Base-by-base conservation (phyloP, 2,797 vertebrate species). In the Phoebastria nigripes region DNA sequence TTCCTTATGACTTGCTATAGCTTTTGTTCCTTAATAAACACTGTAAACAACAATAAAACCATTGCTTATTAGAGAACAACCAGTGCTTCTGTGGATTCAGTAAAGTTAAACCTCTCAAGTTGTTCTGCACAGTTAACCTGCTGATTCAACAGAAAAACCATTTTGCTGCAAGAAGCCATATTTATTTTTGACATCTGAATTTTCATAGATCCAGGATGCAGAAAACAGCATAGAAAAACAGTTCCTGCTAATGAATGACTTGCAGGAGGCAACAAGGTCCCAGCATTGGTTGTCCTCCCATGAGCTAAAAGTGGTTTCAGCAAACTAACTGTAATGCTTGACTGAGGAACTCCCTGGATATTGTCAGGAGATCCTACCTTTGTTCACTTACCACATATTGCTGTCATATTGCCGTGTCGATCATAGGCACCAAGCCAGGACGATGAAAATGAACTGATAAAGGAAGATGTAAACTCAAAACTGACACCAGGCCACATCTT, bases 181-280 rank as follows among this genome's bases (percentile, higher is more conserved):
- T 70, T 82, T 95, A 81, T 76, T 90, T 96, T 86, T 82, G 80
- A 88, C 41, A 62, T 33, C 37, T 66, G 54, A 93, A 71, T 83
- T 86, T 90, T 79, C 74, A 47, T 46, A 87, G 73, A 62, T 70
- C 33, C 29, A 49, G 26, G 37, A 80, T 37, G 25, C 76, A 80
- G 59, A 52, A 59, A 89, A 59, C 7, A 61, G 73, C 51, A 39
- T 1, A 81, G 59, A 55, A 87, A 82, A 84, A 5, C 29, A 76
- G n/a, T 37, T 79, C 46, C 70, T 93, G 54, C 55, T 80, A 93
- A 80, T 20, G 24, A 70, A 52, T 14, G 9, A 67, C 33, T 84
- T 84, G 42, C 59, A 76, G 44, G 28, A 87, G 52, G 55, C 78
- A 70, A n/a, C 61, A 29, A 65, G 37, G 26, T 46, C 54, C 49